Evolutionary conservation across 2,888 invertebrate genomes (phyloP).

Genomic region (Ceriagrion tenellum): DNA sequence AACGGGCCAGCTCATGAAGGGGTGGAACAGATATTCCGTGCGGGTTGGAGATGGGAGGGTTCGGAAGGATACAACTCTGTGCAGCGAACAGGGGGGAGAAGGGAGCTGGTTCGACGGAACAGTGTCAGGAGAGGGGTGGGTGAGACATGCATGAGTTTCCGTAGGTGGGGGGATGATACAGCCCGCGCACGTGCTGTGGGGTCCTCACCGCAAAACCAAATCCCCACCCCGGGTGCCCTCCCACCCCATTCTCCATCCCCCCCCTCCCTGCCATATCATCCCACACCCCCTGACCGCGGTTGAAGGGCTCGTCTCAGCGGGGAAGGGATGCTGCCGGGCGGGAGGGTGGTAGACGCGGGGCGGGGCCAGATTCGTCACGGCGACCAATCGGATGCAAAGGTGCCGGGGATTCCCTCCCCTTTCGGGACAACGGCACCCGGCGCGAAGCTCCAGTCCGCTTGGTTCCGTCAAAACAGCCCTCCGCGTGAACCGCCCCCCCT

Average conservation of each 20-base stretch:
- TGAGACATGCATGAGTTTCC: background rate
- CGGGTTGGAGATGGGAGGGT: background rate
- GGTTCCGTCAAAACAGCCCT: background rate
- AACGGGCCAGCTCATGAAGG: background rate
- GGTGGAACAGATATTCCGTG: background rate
- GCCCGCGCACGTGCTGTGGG: constrained; percentile 46
- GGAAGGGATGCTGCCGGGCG: background rate
- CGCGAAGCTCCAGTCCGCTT: background rate
- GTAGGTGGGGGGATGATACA: background rate
- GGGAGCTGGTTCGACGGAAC: background rate
- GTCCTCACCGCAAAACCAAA: background rate
- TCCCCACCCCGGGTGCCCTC: background rate
- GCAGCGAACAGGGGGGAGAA: background rate
- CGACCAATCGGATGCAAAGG: constrained; percentile 42
- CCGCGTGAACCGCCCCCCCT: too few relatives aligned
- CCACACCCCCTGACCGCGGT: background rate
- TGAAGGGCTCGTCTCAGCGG: background rate
- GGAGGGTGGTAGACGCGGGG: background rate
- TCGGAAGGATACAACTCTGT: background rate
- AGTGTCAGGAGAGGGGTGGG: background rate
- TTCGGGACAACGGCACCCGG: background rate
- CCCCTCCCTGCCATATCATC: background rate
- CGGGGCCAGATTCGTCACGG: constrained; percentile 35
- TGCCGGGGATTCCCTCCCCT: constrained; percentile 2
- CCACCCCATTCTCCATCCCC: background rate